phyloP scores from a whole-genome alignment of 1,140 invertebrate genomes.

The Bombus terrestris region DNA sequence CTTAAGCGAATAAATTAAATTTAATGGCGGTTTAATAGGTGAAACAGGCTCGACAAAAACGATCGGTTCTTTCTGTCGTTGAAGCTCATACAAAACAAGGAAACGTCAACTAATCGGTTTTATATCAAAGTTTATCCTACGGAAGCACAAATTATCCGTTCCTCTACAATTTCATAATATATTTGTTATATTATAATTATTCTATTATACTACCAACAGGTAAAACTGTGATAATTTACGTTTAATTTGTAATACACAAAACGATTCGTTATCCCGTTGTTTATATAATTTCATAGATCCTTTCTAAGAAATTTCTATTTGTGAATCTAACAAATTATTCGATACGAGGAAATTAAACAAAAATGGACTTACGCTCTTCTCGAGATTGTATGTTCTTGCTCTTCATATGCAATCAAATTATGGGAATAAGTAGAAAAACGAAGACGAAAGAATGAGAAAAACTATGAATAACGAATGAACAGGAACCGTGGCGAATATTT shows the following conservation, averaged over 20 bases:
- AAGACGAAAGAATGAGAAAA: neutral
- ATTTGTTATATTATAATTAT: neutral
- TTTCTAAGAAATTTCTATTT: neutral
- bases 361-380: too few relatives aligned
- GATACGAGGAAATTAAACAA: too few relatives aligned
- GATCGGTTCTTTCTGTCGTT: neutral
- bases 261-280: neutral
- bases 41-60: neutral
- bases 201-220: too few relatives aligned
- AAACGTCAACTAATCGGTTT: neutral
- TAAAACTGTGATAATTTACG: neutral
- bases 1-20: constrained; percentile 26
- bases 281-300: neutral
- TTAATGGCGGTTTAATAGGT: constrained; percentile 38
- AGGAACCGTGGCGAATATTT: constrained; percentile 12
- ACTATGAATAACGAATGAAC: constrained; percentile 63
- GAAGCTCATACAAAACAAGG: neutral
- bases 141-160: neutral
- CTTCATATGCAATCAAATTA: neutral
- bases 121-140: neutral
- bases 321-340: neutral
- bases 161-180: too few relatives aligned
- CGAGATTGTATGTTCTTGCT: too few relatives aligned
- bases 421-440: neutral
- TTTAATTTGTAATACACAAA: neutral